These are phyloP conservation scores for Plecturocebus donacophilus DNA, from an alignment of 2,113 vertebrate genomes.

Conservation along the genomic window DNA sequence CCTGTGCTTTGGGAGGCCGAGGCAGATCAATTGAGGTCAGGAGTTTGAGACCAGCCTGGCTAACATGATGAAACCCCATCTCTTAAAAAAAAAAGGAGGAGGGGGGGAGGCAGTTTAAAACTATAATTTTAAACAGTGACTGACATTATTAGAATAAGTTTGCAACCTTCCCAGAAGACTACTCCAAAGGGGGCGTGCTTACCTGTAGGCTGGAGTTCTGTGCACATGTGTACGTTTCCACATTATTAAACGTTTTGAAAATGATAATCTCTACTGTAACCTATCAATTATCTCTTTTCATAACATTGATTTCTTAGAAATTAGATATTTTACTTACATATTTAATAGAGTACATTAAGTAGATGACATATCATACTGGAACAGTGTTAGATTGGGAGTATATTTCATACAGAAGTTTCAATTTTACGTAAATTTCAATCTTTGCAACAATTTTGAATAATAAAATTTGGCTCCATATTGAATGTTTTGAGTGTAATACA, in stretches of 20 bases:
- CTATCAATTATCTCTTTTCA: not conserved
- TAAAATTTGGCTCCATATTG: not conserved
- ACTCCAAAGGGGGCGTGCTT: not conserved
- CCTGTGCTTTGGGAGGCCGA: too few relatives aligned
- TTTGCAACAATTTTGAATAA: not conserved
- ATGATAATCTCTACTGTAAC: not conserved
- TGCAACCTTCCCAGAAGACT: not conserved
- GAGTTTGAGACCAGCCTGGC: too few relatives aligned
- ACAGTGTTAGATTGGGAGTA: not conserved
- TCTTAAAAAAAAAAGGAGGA: too few relatives aligned
- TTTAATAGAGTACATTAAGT: not conserved
- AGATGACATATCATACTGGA: not conserved
- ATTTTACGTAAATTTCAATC: not conserved
- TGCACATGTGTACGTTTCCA: not conserved
- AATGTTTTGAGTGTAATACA: not conserved
- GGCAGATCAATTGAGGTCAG: too few relatives aligned
- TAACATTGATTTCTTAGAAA: not conserved
- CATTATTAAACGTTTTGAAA: not conserved
- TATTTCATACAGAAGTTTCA: not conserved
- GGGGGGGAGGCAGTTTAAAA: not conserved
- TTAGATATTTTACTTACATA: not conserved
- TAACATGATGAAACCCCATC: too few relatives aligned
- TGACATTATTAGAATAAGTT: not conserved
- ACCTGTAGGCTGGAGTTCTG: not conserved
- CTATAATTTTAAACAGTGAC: conserved; percentile 6